Percentiles rank a stretch among this genome's conserved stretches.
Evolutionary conservation across 2,797 vertebrate genomes (phyloP).

Genomic region (Eremophila alpestris): DNA sequence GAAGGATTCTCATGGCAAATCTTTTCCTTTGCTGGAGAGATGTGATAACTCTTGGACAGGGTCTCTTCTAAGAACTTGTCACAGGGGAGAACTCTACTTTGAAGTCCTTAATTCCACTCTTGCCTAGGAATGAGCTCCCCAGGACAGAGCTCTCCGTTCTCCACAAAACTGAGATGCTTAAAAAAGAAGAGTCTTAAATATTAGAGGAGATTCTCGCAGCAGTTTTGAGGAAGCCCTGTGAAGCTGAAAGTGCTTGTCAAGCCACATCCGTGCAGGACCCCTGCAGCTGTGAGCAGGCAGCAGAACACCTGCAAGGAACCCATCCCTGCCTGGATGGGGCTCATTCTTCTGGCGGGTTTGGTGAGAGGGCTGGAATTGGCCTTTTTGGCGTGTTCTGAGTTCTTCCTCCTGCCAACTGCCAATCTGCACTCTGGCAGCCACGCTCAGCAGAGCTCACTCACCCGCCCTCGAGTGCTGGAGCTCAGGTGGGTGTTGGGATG

Average conservation of each 20-base stretch:
- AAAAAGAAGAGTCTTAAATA: neutral
- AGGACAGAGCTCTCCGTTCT: neutral
- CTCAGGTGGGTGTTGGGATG: neutral
- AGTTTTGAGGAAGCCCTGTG: neutral
- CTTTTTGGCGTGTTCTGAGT: neutral
- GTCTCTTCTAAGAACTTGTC: constrained; percentile 52
- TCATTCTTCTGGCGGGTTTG: neutral
- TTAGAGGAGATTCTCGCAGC: neutral
- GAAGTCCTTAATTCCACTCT: constrained; percentile 62
- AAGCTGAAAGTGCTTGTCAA: neutral
- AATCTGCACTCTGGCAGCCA: neutral
- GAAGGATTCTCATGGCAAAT: constrained; percentile 53
- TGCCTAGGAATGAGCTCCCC: constrained; percentile 3
- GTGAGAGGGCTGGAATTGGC: neutral
- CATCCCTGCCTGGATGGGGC: fast-evolving
- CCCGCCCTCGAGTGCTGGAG: neutral
- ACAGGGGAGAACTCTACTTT: constrained; percentile 35
- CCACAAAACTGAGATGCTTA: neutral
- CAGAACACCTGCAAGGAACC: neutral
- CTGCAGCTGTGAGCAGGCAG: neutral
- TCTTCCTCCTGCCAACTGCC: neutral
- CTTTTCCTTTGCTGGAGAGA: constrained; percentile 40
- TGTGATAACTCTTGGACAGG: constrained; percentile 44
- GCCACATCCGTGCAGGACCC: fast-evolving
- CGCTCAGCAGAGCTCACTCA: fast-evolving